Conservation (phyloP, 64 coral and sea anemone species). For the Stichodactyla helianthus region DNA sequence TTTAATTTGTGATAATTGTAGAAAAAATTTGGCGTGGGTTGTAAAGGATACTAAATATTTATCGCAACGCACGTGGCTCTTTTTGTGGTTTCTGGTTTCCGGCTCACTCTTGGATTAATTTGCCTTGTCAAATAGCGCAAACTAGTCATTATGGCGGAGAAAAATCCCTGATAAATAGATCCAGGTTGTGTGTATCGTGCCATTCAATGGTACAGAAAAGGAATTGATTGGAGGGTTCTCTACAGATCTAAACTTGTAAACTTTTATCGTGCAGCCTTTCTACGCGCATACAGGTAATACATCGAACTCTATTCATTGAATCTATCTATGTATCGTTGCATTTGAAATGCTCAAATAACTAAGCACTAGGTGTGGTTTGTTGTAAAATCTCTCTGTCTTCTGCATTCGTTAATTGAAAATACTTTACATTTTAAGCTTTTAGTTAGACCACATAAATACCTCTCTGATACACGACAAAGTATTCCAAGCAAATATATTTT, state of each 20-base stretch:
- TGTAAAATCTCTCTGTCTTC: too few species aligned
- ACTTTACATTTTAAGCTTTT: too few species aligned
- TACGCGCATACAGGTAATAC: too few species aligned
- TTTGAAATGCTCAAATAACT: too few species aligned
- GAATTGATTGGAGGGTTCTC: background rate
- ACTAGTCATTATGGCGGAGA: background rate
- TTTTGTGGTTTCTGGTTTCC: background rate
- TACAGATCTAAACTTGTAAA: background rate
- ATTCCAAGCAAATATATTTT: too few species aligned
- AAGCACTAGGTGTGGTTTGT: too few species aligned
- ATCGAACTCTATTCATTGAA: too few species aligned
- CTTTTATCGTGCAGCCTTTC: too few species aligned
- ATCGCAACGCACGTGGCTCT: background rate
- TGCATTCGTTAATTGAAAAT: too few species aligned
- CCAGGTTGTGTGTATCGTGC: background rate
- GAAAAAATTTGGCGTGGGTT: background rate
- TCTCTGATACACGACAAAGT: too few species aligned
- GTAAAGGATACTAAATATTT: background rate
- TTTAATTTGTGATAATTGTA: background rate
- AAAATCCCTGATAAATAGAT: background rate
- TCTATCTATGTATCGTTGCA: too few species aligned
- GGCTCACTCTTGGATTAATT: slow-evolving; percentile 5
- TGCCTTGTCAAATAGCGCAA: background rate
- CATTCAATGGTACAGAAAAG: background rate
- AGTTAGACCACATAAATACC: too few species aligned